These are phyloP conservation scores for Paracyclopina nana DNA, from an alignment of 1,140 invertebrate genomes.

Conservation along the genomic window DNA sequence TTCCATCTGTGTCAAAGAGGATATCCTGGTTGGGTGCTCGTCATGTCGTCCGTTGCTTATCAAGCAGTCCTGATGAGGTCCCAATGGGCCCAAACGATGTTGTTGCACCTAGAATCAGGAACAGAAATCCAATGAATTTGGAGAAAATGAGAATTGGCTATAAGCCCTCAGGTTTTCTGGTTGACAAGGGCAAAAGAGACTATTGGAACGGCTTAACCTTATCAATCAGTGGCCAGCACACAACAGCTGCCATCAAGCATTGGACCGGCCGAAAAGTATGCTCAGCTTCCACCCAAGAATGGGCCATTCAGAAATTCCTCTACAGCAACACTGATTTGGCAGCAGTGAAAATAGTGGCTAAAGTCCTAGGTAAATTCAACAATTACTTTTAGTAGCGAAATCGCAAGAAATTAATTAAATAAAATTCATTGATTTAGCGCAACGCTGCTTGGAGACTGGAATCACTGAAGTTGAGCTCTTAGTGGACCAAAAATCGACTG, in stretches of 20 bases:
- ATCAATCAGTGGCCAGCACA: neutral
- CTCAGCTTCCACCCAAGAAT: neutral
- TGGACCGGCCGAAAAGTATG: neutral
- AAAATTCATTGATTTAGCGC: neutral
- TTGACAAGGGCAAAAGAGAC: neutral
- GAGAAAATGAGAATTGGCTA: constrained; percentile 1
- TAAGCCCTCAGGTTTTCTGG: neutral
- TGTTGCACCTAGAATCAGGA: neutral
- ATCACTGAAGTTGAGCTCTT: neutral
- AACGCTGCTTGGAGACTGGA: neutral
- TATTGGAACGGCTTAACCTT: neutral
- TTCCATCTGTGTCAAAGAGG: too few relatives aligned
- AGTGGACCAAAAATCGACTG: neutral
- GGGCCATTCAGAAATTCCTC: neutral
- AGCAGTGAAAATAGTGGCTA: neutral
- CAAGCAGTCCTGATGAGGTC: too few relatives aligned
- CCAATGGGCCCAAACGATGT: too few relatives aligned
- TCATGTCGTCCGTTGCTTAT: too few relatives aligned
- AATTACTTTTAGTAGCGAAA: neutral
- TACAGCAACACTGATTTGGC: neutral
- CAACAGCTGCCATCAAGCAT: neutral
- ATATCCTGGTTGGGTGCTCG: too few relatives aligned
- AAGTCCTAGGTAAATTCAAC: neutral
- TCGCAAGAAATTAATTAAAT: neutral
- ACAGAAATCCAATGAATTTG: neutral